phyloP scores from a whole-genome alignment of 2,113 vertebrate genomes.

The Chauna torquata region DNA sequence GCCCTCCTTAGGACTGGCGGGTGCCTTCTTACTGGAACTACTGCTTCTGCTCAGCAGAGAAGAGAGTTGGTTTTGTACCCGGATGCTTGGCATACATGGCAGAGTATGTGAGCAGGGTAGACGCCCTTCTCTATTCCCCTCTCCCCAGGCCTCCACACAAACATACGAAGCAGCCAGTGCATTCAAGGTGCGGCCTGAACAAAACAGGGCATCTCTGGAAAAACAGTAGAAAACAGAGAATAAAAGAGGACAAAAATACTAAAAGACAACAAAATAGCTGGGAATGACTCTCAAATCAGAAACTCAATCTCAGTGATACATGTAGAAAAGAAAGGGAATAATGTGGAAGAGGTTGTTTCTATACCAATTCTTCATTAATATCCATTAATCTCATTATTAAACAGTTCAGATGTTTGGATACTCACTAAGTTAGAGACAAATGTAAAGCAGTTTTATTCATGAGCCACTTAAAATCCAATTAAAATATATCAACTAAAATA shows the following conservation, averaged over 20 bases:
- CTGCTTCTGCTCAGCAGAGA: not conserved
- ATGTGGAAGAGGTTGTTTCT: not conserved
- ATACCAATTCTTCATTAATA: not conserved
- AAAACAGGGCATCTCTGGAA: not conserved
- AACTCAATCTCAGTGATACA: not conserved
- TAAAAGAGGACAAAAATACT: not conserved
- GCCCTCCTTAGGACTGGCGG: not conserved
- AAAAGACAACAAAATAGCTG: not conserved
- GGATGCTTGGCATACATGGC: not conserved
- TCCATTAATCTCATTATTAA: not conserved
- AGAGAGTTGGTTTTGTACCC: not conserved
- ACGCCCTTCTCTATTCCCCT: not conserved
- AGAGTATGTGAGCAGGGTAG: not conserved
- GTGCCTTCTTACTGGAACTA: not conserved
- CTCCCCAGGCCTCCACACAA: not conserved
- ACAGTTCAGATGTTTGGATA: not conserved
- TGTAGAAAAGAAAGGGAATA: not conserved
- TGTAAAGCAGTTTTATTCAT: conserved; percentile 19
- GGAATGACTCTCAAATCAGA: not conserved
- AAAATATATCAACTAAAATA: conserved; percentile 34
- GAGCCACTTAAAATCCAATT: conserved; percentile 50
- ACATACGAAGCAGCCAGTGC: not conserved
- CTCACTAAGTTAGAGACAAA: not conserved
- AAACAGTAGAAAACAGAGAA: not conserved
- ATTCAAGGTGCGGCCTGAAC: not conserved